Base-by-base conservation (phyloP, 2,113 vertebrate species). In the Ciconia maguari region DNA sequence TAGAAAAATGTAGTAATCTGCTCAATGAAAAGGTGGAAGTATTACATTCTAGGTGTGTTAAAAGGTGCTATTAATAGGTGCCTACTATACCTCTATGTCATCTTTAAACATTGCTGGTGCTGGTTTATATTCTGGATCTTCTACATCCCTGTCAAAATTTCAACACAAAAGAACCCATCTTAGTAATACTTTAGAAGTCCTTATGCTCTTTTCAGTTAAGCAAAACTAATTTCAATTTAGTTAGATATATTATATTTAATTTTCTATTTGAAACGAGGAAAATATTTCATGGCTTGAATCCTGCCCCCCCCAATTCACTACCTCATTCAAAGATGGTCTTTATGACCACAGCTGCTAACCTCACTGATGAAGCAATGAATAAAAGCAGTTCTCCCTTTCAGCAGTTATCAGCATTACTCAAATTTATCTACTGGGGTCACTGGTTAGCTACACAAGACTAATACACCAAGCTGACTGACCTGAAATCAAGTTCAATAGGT, bases 71-170 rank as follows among this genome's bases (percentile, higher is more conserved):
- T 74, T 76, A 75, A 74, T 8, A 66, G 26, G 52, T 79, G 55
- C 24, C 54, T 41, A 79, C 58, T 86, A 74, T 98, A 99, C 99
- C 99, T 99, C 99, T 97, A 99, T 99, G 81, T 99, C 99, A 93
- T 99, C 99, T 97, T 99, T 99, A 91, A 99, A 97, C 96, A 99
- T 85, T n/a, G 99, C 98, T 61, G 99, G 99, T 91, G 99, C 98
- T 89, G 99, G 99, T 96, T 99, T 99, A 95, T 99, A 99, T 94
- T 99, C 99, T 81, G 99, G 99, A 96, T 99, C 99, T 97, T 99
- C 99, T 92, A 99, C 99, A 95, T 99, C 99, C 91, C 99, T 99
- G 97, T 97, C 87, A 86, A 97, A 79, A 98, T 89, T 91, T 75
- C 51, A 97, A 93, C 13, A 96, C 36, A 94, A 29, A 85, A 87